Base-by-base conservation (phyloP, 2,797 vertebrate genomes). In the Tiaroga cobitis region DNA sequence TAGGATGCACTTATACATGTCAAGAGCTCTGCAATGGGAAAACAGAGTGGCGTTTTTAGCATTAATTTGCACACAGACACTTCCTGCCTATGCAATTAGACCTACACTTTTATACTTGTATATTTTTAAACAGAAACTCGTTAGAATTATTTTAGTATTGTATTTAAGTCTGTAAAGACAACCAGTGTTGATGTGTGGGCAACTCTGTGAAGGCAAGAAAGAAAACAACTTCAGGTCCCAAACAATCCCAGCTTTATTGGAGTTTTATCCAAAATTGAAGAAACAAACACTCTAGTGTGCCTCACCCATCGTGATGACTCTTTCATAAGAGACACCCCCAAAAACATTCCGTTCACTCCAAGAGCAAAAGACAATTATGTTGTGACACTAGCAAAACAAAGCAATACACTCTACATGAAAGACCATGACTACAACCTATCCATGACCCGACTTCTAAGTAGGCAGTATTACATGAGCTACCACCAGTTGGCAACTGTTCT, bases 391-490 rank as follows among this genome's bases (percentile, higher is more conserved):
- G 73, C 84, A 86, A 86, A 86, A 89, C 84, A 84, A 86, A 84
- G 80, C 85, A 68, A 54, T 86, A 81, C 81, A 86, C 85, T 85
- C 80, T 85, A 80, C 80, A 88, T 85, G 70, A 88, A 88, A 90
- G 90, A 67, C 54, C 82, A 81, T 80, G 83, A 65, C 72, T 69
- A 61, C 80, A 80, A 81, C 73, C 82, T 76, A 68, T 41, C 46
- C 87, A 85, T 88, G 89, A 86, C 70, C 82, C 21, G 89, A 89
- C 82, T 89, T 79, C 85, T 87, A 89, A 89, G 85, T 78, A 90
- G 90, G 84, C 67, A 74, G 86, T 72, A 67, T 87, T 83, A 77
- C 80, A 77, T 70, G 86, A 49, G 75, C 77, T 49, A 74, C 80
- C 78, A 87, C 51, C n/a, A 56, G 26, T 80, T 86, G 89, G 90